Evolutionary conservation across 2,797 vertebrate species (phyloP), one percentile per base, ranked within the genome.

Genomic region (Anas acuta): DNA sequence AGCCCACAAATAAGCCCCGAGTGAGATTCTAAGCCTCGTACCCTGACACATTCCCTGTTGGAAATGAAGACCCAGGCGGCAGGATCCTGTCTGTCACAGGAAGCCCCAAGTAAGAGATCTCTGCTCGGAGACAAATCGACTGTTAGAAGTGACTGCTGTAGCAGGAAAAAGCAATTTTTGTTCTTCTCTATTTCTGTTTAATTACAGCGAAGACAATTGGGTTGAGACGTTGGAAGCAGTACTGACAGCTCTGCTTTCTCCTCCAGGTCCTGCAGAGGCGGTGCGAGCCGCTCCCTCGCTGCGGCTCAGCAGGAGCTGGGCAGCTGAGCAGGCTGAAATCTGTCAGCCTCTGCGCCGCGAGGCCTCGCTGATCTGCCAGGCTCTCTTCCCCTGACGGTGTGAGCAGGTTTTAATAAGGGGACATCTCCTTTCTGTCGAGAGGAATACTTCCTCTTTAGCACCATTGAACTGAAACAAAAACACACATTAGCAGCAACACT

Each of bases 181-280:
- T 69, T 77, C 53, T 54, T 69, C 32, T 81, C 39, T 86, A 15
- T 70, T 91, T 85, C 47, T 64, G 7, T 80, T 77, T 77, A 71
- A 47, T 73, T 84, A 49, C 33, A 90, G 23, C 22, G 30, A 57
- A 73, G 56, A 56, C 19, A 53, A 30, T 67, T 76, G 58, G 32
- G 20, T 43, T 86, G 56, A 87, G 86, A 9, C 18, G 7, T 7
- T 60, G 33, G 72, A 77, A 91, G 66, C 10, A 21, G 39, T 12
- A 43, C 39, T 75, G 57, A 20, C 30, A 74, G 71, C 53, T 88
- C 64, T 85, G 4, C 57, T 65, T 91, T 87, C 87, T 66, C 37
- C 0, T 1, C 0, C 0, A 66, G 33, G 60, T 66, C 61, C 77
- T 61, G 64, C 56, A 67, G 80, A 64, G 39, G 5, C 0, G 0